Conservation (phyloP, 2,888 invertebrate species). For the Leptopilina syphax region DNA sequence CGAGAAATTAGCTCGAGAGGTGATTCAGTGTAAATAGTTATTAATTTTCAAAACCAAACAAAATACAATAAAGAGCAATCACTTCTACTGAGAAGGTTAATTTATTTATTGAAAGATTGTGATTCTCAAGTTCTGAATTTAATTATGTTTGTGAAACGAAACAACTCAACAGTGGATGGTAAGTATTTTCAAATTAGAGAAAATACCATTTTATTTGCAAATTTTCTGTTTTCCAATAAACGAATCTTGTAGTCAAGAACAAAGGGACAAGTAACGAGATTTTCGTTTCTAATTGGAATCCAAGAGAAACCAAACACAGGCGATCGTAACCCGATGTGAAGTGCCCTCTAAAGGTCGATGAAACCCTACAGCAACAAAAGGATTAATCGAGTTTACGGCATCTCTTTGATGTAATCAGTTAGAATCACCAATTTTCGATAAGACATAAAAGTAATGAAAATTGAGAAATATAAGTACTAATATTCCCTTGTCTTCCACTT, state of each 20-base stretch:
- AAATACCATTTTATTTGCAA: background rate
- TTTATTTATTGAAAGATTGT: background rate
- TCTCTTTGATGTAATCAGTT: constrained; percentile 3
- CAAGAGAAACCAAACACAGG: constrained; percentile 7
- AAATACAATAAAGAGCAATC: too few relatives aligned
- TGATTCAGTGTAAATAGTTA: too few relatives aligned
- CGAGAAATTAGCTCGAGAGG: too few relatives aligned
- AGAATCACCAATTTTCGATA: background rate
- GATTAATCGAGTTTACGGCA: background rate
- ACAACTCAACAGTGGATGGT: background rate
- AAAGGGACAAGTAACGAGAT: constrained; percentile 7
- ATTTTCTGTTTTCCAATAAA: background rate
- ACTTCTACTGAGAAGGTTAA: too few relatives aligned
- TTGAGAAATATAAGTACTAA: background rate
- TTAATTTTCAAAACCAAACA: too few relatives aligned
- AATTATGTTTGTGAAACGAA: background rate
- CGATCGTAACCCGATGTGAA: constrained; percentile 12
- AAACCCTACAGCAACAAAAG: constrained; percentile 4
- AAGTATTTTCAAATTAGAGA: background rate
- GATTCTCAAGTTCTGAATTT: background rate
- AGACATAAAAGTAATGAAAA: background rate
- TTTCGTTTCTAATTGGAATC: constrained; percentile 15
- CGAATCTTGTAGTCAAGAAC: constrained; percentile 3
- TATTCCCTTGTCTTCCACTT: background rate
- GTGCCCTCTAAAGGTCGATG: constrained; percentile 7